Evolutionary conservation across 2,888 invertebrate species (phyloP), one percentile per base, ranked within the genome.

Genomic region (Argyresthia albistria): DNA sequence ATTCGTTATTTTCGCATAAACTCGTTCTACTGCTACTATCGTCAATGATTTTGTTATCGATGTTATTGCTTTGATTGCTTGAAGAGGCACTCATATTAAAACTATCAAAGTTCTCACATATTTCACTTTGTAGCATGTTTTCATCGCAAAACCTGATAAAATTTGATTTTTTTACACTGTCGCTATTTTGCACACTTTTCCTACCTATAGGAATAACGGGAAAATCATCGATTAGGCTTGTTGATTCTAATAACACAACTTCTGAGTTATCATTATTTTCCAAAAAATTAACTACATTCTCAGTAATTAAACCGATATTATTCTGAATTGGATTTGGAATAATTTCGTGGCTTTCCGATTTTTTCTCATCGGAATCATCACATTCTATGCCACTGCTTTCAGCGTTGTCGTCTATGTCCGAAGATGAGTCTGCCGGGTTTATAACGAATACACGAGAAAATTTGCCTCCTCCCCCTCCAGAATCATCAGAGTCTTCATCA

Each of bases 391-490:
- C 90, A 54, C 88, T 88, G 57, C 88, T 87, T 57, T 89, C 90
- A 0, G 90, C 90, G 54, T 90, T 89, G 60, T 89, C 86, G 52
- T 91, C 90, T 45, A 89, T 79, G 52, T 90, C 91, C 0, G 90
- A 90, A 2, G 91, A 90, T 8, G 90, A 90, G 51, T 89, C 88
- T 15, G 80, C 81, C 8, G 90, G 91, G 64, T 93, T 93, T 15
- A 93, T 92, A 1, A 92, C 90, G 66, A 92, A 92, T 14, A 93
- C 91, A 53, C 91, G 89, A 39, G 91, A 91, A 65, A 93, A 93
- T 50, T 76, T 70, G 1, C 83, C 80, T 70, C 91, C 67, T 71
- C 91, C 66, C 70, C 90, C 59, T 68, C 91, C 92, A 0, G 88
- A 87, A 57, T 88, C 87, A 37, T 83, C 86, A 0, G 88, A 87